Evolutionary conservation across 2,113 vertebrate genomes (phyloP).

Genomic region (Oncorhynchus kisutch): DNA sequence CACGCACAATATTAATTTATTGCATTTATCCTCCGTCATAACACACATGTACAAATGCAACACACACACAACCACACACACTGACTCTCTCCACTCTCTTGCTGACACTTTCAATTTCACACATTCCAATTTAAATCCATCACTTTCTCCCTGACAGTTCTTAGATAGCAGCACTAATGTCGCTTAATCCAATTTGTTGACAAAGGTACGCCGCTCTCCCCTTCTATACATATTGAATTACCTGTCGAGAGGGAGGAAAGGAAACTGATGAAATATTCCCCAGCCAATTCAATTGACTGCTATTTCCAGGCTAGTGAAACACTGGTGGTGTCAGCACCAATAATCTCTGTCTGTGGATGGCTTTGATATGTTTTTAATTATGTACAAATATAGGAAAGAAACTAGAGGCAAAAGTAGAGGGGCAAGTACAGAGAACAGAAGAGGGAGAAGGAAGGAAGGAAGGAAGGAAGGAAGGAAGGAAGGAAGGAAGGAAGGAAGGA

Average conservation of each 20-base stretch:
- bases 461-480: not conserved
- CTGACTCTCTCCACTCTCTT: conserved; percentile 19
- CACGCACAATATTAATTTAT: too few relatives aligned
- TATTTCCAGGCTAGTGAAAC: not conserved
- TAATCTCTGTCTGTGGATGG: not conserved
- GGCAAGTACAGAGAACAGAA: not conserved
- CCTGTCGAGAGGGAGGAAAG: conserved; percentile 17
- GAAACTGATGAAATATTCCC: not conserved
- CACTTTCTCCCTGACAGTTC: conserved; percentile 46
- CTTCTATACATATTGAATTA: conserved; percentile 54
- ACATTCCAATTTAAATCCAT: conserved; percentile 52
- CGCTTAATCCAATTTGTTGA: conserved; percentile 61
- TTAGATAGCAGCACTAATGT: conserved; percentile 48
- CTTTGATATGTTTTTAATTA: conserved; percentile 50
- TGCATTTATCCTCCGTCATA: too few relatives aligned
- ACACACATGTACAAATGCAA: conserved; percentile 2
- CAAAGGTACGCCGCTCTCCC: conserved; percentile 39
- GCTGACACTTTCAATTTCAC: conserved; percentile 54
- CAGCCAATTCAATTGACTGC: not conserved
- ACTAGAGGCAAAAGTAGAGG: not conserved
- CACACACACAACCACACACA: conserved; percentile 39
- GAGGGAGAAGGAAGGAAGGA: not conserved
- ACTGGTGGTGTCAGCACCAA: not conserved
- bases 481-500: not conserved
- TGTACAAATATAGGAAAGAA: not conserved